Evolutionary conservation across 1,140 invertebrate species (phyloP).

Genomic region (Ostrea denselamellosa): DNA sequence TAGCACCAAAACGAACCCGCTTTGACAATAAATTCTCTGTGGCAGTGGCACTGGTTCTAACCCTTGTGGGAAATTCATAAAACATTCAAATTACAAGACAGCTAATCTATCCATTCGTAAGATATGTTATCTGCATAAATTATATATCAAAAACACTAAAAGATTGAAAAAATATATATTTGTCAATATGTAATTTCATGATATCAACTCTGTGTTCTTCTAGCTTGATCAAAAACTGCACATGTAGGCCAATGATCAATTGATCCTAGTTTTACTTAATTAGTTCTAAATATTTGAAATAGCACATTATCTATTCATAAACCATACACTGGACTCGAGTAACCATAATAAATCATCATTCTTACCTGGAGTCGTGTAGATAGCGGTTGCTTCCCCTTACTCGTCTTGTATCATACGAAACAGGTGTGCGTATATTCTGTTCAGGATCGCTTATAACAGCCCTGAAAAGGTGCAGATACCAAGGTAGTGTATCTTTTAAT

Average conservation of each 20-base stretch:
- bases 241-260: too few species aligned
- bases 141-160: too few species aligned
- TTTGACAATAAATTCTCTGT: constrained; percentile 76
- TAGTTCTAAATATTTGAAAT: too few species aligned
- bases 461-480: constrained; percentile 48
- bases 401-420: constrained; percentile 54
- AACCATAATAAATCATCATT: neutral
- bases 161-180: too few species aligned
- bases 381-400: constrained; percentile 68
- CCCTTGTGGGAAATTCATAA: constrained; percentile 58
- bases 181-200: too few species aligned
- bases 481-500: too few species aligned
- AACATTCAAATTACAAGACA: neutral
- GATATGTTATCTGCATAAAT: neutral
- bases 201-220: too few species aligned
- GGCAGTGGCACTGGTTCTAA: constrained; percentile 69
- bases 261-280: too few species aligned
- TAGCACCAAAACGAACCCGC: constrained; percentile 74
- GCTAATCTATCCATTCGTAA: neutral
- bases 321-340: too few species aligned
- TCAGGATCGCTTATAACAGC: constrained; percentile 75
- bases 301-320: too few species aligned
- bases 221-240: too few species aligned
- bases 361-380: constrained; percentile 76
- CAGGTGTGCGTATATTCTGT: constrained; percentile 64